phyloP scores from a whole-genome alignment of 2,888 invertebrate species.

The Hypena proboscidalis region DNA sequence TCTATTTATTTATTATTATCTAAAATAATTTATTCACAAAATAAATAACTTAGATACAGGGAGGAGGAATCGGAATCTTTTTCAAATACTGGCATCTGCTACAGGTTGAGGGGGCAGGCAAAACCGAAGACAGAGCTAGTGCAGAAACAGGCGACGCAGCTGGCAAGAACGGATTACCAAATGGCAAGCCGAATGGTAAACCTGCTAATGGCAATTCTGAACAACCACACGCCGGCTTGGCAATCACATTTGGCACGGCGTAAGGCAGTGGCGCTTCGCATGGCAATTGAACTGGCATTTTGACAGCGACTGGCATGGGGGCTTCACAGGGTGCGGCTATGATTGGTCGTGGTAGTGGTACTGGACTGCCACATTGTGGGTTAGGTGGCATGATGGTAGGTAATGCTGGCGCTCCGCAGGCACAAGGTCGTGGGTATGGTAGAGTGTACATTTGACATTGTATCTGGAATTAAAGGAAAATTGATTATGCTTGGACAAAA shows the following conservation, averaged over 20 bases:
- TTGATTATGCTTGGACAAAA: background rate
- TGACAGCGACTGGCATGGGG: slow-evolving; percentile 1
- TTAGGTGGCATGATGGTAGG: background rate
- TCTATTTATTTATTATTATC: background rate
- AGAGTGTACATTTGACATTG: slow-evolving; percentile 8
- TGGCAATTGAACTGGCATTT: too few species aligned
- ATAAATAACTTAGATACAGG: slow-evolving; percentile 44
- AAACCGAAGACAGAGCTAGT: slow-evolving; percentile 40
- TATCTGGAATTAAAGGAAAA: slow-evolving; percentile 4
- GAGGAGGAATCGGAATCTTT: slow-evolving; percentile 69
- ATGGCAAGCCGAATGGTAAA: slow-evolving; percentile 28
- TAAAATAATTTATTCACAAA: slow-evolving; percentile 3
- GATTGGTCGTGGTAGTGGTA: slow-evolving; percentile 1
- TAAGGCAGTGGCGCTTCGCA: background rate
- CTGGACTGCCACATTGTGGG: slow-evolving; percentile 5
- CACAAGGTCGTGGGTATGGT: slow-evolving; percentile 4
- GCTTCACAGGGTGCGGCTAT: slow-evolving; percentile 5
- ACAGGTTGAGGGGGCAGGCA: slow-evolving; percentile 47
- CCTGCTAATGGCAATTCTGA: slow-evolving; percentile 24
- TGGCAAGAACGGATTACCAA: slow-evolving; percentile 52
- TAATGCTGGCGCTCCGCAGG: slow-evolving; percentile 1
- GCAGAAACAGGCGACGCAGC: slow-evolving; percentile 61
- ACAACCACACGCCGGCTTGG: slow-evolving; percentile 8
- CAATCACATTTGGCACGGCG: background rate
- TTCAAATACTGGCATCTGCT: slow-evolving; percentile 58